Evolutionary conservation across 2,797 vertebrate genomes (phyloP), one percentile per base, ranked within the genome.

Genomic region (Paguma larvata): DNA sequence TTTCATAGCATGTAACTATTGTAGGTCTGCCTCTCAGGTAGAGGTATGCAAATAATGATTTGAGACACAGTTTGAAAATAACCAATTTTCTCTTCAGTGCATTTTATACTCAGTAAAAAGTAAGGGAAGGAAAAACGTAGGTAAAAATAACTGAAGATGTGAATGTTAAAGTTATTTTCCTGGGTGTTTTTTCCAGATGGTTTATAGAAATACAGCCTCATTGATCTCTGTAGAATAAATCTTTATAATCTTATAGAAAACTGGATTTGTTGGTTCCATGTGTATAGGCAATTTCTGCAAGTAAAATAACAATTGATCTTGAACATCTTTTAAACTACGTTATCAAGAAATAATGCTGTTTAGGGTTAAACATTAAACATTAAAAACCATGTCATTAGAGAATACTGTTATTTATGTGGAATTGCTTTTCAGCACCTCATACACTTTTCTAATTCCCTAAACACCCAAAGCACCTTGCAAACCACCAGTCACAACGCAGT

Each of bases 151-250:
- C 30, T 38, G 86, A 67, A 62, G 14, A 62, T n/a, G 8, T 77
- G 32, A 90, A 56, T 70, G 23, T 70, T 56, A 46, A 86, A 85
- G 8, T 56, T 38, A 87, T 79, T 78, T 82, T 91, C 41, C 34
- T 90, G 10, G 15, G 3, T 23, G 38, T 67, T 38, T 12, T 41
- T 32, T 14, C 0, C 11, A 80, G 21, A 53, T 72, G 5, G 11
- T 46, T 96, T 88, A 56, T 48, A 85, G 27, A 97, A 96, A 88
- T 93, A 77, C 6, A 84, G 10, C 5, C n/a, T 93, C 18, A 63
- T 16, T 59, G 21, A 72, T 51, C 1, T 56, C 15, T 70, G 92
- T 78, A 84, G 23, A 63, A 85, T 53, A 77, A 48, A 89, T 93
- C 1, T 84, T 67, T 94, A 46, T 80, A 80, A 25, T 23, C 11